Evolutionary conservation across 2,888 invertebrate species (phyloP).

Genomic region (Temnothorax ravouxi): DNA sequence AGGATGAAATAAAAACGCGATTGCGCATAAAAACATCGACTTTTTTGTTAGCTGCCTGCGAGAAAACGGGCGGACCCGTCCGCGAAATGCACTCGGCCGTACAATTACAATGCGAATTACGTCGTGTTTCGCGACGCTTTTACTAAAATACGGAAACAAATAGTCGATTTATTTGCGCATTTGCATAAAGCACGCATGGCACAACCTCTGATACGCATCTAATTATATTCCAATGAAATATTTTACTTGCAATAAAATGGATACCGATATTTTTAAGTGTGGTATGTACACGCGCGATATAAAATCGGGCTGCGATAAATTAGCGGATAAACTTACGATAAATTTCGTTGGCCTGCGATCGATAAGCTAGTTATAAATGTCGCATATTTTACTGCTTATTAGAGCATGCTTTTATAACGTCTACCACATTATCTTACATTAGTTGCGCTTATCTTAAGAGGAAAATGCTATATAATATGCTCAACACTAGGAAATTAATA

Average conservation of each 20-base stretch:
- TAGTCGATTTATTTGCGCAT: conserved; percentile 44
- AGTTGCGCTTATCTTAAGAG: conserved; percentile 16
- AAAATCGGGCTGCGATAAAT: conserved; percentile 58
- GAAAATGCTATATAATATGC: background rate
- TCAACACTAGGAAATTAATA: conserved; percentile 5
- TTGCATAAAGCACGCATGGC: conserved; percentile 46
- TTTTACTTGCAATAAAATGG: conserved; percentile 24
- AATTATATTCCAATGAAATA: conserved; percentile 54
- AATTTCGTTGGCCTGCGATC: conserved; percentile 63
- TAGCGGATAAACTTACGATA: conserved; percentile 64
- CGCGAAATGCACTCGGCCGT: conserved; percentile 5
- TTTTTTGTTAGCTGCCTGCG: conserved; percentile 32
- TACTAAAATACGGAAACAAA: conserved; percentile 31
- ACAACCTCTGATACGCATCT: conserved; percentile 38
- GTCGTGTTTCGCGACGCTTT: conserved; percentile 13
- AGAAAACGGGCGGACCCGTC: conserved; percentile 5
- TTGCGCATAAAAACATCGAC: conserved; percentile 22
- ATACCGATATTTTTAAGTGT: conserved; percentile 27
- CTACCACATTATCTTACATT: conserved; percentile 41
- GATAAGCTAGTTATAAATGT: conserved; percentile 68
- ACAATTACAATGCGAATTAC: conserved; percentile 34
- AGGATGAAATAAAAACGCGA: conserved; percentile 21
- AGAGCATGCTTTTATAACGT: conserved; percentile 64
- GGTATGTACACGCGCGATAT: background rate
- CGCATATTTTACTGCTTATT: conserved; percentile 69